Evolutionary conservation across 1,140 invertebrate genomes (phyloP), one percentile per base, ranked within the genome.

Genomic region (Dinoponera quadriceps): DNA sequence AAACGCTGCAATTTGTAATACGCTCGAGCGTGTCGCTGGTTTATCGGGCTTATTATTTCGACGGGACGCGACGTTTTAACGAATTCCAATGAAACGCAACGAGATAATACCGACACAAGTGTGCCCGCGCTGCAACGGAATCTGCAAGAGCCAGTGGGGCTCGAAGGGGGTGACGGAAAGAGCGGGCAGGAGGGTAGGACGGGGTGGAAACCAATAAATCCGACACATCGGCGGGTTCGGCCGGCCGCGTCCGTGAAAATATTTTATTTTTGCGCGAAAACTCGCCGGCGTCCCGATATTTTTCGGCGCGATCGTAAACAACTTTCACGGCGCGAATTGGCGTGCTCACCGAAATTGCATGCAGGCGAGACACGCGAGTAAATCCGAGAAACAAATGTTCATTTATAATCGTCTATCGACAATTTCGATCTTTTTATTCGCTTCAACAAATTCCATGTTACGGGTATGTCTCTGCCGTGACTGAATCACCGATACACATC

Each of bases 321-420:
- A 88, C 82, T 87, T 88, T 85, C 83, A 51, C 33, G 54, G 86
- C 57, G 60, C 59, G 83, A 82, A 88, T 88, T 87, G 87, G 66
- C 65, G 49, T 71, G 72, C 60, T 88, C 86, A 82, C 87, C 85
- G 87, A 88, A 88, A 88, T 88, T 87, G 82, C 59, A 51, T 57
- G 65, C 54, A 72, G 27, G 11, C 71, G 83, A 44, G 38, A 87
- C 65, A 66, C 38, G 33, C 49, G 38, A 85, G 29, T 71, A 77
- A 65, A 57, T 48, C 51, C 75, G 72, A 84, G 38, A 38, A 77
- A 77, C 77, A 75, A 82, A 85, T 77, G 77, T 85, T 77, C 87
- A 87, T 88, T 88, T 85, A 87, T 88, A 87, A 85, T 84, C 66
- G 65, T 48, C 51, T 77, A 65, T 82, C 55, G 68, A 11, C 14